These are phyloP conservation scores for Lepidocyrtinus sp. DNA, from an alignment of 2,888 invertebrate species.

Conservation along the genomic window DNA sequence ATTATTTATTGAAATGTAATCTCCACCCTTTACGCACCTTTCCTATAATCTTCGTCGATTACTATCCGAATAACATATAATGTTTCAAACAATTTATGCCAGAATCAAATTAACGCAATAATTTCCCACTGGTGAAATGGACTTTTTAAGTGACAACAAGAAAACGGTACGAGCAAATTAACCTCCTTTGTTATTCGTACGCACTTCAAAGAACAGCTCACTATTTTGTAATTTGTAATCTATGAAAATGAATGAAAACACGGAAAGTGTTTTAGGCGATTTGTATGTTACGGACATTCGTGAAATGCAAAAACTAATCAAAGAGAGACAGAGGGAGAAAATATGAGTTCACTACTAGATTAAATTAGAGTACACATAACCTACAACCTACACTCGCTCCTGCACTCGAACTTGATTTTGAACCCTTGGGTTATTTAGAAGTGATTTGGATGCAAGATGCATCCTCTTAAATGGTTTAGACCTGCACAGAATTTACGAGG, in stretches of 20 bases:
- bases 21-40: constrained; percentile 51
- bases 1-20: constrained; percentile 57
- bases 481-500: not conserved
- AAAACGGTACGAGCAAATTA: not conserved
- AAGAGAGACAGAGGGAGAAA: not conserved
- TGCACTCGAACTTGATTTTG: not conserved
- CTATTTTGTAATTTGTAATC: not conserved
- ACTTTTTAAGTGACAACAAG: not conserved
- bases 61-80: constrained; percentile 20
- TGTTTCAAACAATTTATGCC: not conserved
- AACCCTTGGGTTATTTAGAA: not conserved
- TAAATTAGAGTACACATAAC: constrained; percentile 2
- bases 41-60: not conserved
- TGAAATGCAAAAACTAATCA: not conserved
- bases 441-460: not conserved
- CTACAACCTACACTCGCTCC: too few species aligned
- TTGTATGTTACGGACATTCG: not conserved
- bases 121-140: not conserved
- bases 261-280: not conserved
- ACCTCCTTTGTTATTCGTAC: not conserved
- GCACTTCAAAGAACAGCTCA: not conserved
- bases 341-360: not conserved
- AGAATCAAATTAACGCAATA: constrained; percentile 4
- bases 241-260: too few species aligned
- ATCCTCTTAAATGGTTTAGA: constrained; percentile 9